Evolutionary conservation across 2,888 invertebrate species (phyloP).

Genomic region (Acronicta aceris): DNA sequence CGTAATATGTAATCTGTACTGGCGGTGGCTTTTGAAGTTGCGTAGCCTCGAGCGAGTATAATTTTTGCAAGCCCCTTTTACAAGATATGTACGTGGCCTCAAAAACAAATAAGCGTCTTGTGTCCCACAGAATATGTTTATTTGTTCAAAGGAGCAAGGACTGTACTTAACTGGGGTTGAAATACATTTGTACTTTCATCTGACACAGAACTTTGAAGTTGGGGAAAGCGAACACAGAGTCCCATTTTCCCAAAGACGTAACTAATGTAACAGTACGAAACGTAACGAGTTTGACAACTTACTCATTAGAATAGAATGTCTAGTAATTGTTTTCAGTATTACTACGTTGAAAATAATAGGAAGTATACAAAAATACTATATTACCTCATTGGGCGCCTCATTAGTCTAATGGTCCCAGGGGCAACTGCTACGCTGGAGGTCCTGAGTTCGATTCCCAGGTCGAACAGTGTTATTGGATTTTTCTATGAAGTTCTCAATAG

Average conservation of each 20-base stretch:
- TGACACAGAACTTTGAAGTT: not conserved
- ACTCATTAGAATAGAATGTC: too few relatives aligned
- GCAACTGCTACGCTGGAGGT: too few relatives aligned
- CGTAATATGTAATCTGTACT: slow-evolving; percentile 25
- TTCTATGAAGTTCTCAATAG: too few relatives aligned
- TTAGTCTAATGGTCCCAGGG: too few relatives aligned
- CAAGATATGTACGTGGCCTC: slow-evolving; percentile 17
- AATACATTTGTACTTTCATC: slow-evolving; percentile 1
- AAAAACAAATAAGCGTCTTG: slow-evolving; percentile 34
- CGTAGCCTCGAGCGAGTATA: slow-evolving; percentile 37
- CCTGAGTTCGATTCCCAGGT: too few relatives aligned
- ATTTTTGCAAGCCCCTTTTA: slow-evolving; percentile 35
- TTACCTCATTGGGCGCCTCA: too few relatives aligned
- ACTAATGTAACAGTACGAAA: not conserved
- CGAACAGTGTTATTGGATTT: too few relatives aligned
- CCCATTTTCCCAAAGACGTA: not conserved
- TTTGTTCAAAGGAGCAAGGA: slow-evolving; percentile 21
- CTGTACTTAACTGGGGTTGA: not conserved
- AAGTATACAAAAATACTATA: too few relatives aligned
- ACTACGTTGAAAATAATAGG: too few relatives aligned
- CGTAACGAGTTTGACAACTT: not conserved
- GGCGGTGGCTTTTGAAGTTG: slow-evolving; percentile 35
- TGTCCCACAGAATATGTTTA: slow-evolving; percentile 11
- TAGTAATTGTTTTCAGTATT: too few relatives aligned
- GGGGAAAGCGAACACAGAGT: not conserved